Percentiles rank a stretch among this genome's conserved stretches.
These are phyloP conservation scores for Pyralis farinalis DNA, from an alignment of 2,888 invertebrate species.

Conservation along the genomic window DNA sequence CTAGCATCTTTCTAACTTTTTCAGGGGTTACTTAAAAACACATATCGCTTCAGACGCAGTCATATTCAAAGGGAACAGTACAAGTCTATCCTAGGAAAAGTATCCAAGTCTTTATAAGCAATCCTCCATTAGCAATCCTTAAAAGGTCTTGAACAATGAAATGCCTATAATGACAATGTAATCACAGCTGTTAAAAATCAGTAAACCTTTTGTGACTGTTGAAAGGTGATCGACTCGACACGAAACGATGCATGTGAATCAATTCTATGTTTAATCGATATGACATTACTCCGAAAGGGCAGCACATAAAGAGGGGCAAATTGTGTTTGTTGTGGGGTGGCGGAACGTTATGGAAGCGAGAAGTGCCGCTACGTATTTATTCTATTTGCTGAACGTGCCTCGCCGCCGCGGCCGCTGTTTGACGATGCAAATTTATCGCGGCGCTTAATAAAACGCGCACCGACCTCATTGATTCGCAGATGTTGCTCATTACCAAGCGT, in stretches of 20 bases:
- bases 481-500: slow-evolving; percentile 61
- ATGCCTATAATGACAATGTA: no score
- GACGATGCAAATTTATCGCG: slow-evolving; percentile 76
- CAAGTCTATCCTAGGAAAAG: no score
- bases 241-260: slow-evolving; percentile 25
- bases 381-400: slow-evolving; percentile 77
- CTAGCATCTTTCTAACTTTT: slow-evolving; percentile 40
- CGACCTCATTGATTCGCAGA: slow-evolving; percentile 68
- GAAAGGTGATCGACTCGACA: slow-evolving; percentile 32
- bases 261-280: slow-evolving; percentile 36
- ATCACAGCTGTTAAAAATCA: no score
- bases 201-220: not conserved
- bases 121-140: no score
- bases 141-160: no score
- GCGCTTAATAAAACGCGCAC: slow-evolving; percentile 69
- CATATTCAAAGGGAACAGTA: no score
- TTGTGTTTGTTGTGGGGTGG: slow-evolving; percentile 62
- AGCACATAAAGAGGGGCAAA: slow-evolving; percentile 65
- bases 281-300: slow-evolving; percentile 33
- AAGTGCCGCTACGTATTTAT: slow-evolving; percentile 64
- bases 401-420: slow-evolving; percentile 65
- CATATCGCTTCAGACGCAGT: no score
- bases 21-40: slow-evolving; percentile 41
- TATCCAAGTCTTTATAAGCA: no score
- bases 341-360: slow-evolving; percentile 38